Evolutionary conservation across 2,797 vertebrate species (phyloP).

Genomic region (Australoheros facetus): DNA sequence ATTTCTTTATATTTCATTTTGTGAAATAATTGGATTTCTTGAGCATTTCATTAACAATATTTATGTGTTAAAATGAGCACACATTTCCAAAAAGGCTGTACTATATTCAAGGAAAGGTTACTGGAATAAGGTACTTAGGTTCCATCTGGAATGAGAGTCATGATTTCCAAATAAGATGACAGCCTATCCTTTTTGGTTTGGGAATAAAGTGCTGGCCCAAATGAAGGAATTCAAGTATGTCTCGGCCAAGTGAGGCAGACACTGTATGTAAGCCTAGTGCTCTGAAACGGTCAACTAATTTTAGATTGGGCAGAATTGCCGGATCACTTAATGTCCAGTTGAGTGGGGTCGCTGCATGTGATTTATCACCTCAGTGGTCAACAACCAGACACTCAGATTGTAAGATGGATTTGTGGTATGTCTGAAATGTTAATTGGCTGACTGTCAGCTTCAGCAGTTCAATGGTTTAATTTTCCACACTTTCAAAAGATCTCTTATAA

Average conservation of each 20-base stretch:
- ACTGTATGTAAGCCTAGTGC: not conserved
- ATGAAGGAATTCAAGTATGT: not conserved
- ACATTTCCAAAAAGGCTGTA: not conserved
- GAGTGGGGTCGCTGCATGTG: not conserved
- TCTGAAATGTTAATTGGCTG: not conserved
- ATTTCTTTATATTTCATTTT: not conserved
- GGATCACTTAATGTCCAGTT: not conserved
- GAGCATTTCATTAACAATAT: not conserved
- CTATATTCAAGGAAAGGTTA: not conserved
- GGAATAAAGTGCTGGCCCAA: not conserved
- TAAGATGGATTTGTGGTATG: not conserved
- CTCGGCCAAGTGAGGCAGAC: not conserved
- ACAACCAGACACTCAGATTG: not conserved
- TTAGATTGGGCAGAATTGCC: not conserved
- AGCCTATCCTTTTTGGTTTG: not conserved
- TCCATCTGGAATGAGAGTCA: not conserved
- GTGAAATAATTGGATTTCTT: not conserved
- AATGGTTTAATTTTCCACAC: not conserved
- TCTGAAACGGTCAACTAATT: not conserved
- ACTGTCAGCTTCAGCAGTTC: not conserved
- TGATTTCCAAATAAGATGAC: not conserved
- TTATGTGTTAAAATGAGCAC: not conserved
- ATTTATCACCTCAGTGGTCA: not conserved
- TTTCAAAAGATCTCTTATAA: not conserved
- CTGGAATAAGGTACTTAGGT: not conserved